These are phyloP conservation scores for Lysandra bellargus DNA, from an alignment of 2,888 invertebrate species.

Conservation along the genomic window DNA sequence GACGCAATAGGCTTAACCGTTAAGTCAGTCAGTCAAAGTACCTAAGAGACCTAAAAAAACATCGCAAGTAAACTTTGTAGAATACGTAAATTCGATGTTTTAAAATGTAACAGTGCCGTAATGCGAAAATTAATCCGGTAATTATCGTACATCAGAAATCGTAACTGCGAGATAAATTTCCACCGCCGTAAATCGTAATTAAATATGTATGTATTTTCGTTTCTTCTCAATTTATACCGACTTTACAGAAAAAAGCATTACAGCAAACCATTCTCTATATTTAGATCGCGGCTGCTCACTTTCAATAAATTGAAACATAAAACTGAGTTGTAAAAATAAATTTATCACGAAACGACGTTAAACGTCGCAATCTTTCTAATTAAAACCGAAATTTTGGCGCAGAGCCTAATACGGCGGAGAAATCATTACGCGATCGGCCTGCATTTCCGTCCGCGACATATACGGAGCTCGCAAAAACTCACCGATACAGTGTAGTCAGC, in stretches of 20 bases:
- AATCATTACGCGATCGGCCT: conserved; percentile 24
- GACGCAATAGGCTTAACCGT: neutral
- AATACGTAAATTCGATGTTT: neutral
- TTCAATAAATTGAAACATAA: conserved; percentile 25
- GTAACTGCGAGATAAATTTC: neutral
- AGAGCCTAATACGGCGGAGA: conserved; percentile 18
- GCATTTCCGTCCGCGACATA: conserved; percentile 4
- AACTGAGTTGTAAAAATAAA: conserved; percentile 25
- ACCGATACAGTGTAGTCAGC: conserved; percentile 4
- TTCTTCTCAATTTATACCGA: neutral
- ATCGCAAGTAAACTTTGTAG: neutral
- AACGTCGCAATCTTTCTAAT: conserved; percentile 30
- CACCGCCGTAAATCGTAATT: neutral
- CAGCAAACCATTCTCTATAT: neutral
- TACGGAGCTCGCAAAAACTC: conserved; percentile 14
- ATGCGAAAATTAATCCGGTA: neutral
- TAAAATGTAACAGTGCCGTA: neutral
- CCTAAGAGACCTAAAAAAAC: neutral
- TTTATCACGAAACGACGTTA: conserved; percentile 21
- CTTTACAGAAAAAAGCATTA: neutral
- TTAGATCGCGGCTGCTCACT: conserved; percentile 20
- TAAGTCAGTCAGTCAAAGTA: neutral
- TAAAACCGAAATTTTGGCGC: conserved; percentile 30
- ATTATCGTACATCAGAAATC: neutral
- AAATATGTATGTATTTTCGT: neutral